Evolutionary conservation across 2,113 vertebrate species (phyloP), one percentile per base, ranked within the genome.

Genomic region (Sorex araneus): DNA sequence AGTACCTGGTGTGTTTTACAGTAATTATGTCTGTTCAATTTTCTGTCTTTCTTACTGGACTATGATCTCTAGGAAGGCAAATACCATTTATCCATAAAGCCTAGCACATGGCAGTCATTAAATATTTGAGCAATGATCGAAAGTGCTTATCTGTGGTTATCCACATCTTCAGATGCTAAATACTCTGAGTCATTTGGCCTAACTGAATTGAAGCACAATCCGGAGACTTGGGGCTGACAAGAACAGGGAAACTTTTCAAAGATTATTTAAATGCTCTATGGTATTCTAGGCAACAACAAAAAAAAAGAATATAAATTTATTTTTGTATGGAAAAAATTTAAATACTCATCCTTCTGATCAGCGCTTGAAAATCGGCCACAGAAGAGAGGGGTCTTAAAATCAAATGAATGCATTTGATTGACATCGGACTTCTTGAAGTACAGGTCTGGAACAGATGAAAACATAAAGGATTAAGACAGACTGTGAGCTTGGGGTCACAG

Each of bases 51-150:
- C 70, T 90, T 79, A 32, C 23, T 77, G 60, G 63, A 74, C 71
- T 74, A 0, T 85, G 92, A 83, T 93, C 69, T 95, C 83, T 80
- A 75, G 64, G 47, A 84, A 89, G 67, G 75, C 79, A 94, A 92
- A 93, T 93, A 73, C 30, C 66, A 77, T 88, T 92, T 94, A 79
- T 85, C 79, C 60, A 27, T 54, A 71, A 76, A 73, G 87, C 43
- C 54, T 64, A 77, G 92, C 47, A 40, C 30, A 36, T 16, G 64
- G 80, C 64, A 75, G 30, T 95, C 73, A 83, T 93, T 80, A 83
- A 91, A 83, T 94, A 94, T 92, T 90, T 94, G 90, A 90, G 28
- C 34, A 93, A 32, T 89, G 71, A 80, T 67, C 83, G 85, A 67
- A 93, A 82, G 66, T 80, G 2, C 86, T 88, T 85, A 45, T 85